Conservation (phyloP, 1,140 invertebrate species). For the Melanaphis sacchari region DNA sequence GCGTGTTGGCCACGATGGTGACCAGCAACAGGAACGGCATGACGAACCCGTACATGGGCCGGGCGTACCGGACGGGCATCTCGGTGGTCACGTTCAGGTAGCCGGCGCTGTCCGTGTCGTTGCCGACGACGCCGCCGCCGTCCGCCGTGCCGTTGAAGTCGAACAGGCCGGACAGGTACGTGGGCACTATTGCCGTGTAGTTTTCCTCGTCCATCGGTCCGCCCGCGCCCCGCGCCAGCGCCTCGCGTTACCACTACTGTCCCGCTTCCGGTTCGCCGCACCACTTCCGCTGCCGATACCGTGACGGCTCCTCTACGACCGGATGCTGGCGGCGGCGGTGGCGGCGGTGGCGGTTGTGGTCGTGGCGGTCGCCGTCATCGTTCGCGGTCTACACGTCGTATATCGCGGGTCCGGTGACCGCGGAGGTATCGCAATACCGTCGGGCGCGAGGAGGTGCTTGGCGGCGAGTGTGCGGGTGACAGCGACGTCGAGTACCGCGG, state of each 20-base stretch:
- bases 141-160: neutral
- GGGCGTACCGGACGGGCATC: constrained; percentile 73
- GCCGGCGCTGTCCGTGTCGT: neutral
- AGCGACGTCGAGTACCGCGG: neutral
- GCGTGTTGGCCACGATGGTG: constrained; percentile 88
- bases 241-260: neutral
- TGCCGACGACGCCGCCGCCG: neutral
- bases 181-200: neutral
- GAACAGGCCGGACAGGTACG: neutral
- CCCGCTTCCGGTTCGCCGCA: neutral
- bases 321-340: neutral
- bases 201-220: neutral
- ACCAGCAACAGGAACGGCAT: constrained; percentile 85
- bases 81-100: constrained; percentile 72
- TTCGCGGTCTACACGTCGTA: too few relatives aligned
- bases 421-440: neutral
- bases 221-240: neutral
- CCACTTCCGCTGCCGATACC: neutral
- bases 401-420: neutral
- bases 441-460: neutral
- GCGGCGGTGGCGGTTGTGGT: neutral
- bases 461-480: neutral
- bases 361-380: neutral
- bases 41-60: constrained; percentile 76
- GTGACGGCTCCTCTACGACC: neutral